Conservation (phyloP, 2,113 vertebrate genomes). For the Phalacrocorax aristotelis region DNA sequence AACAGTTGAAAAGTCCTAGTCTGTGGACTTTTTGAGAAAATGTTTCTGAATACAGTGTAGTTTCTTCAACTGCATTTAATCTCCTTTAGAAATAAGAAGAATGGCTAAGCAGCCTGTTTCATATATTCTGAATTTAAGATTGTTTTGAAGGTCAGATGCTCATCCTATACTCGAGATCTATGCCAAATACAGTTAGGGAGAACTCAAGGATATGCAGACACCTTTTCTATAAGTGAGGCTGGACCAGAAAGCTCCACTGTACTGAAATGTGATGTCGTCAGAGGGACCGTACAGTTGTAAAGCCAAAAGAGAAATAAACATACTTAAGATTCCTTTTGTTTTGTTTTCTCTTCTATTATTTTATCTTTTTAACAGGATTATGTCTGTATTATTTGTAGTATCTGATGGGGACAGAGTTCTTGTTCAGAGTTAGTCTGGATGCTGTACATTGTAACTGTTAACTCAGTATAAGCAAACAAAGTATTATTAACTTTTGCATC, state of each 20-base stretch:
- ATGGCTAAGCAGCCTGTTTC: constrained; percentile 52
- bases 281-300: not conserved
- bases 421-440: not conserved
- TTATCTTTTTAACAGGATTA: not conserved
- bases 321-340: not conserved
- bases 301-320: not conserved
- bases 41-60: constrained; percentile 50
- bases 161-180: not conserved
- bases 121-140: constrained; percentile 53
- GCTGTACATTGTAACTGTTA: not conserved
- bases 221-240: not conserved
- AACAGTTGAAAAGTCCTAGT: constrained; percentile 69
- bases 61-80: constrained; percentile 60
- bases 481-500: not conserved
- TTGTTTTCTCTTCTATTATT: not conserved
- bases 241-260: not conserved
- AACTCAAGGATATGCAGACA: not conserved
- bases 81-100: constrained; percentile 63
- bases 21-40: constrained; percentile 62
- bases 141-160: constrained; percentile 26
- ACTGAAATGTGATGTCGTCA: not conserved
- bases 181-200: not conserved
- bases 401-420: not conserved
- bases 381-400: not conserved
- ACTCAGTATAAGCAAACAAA: not conserved